Percentiles rank a stretch among this genome's conserved stretches.
Evolutionary conservation across 2,888 invertebrate genomes (phyloP).

Genomic region (Bhutanitis thaidina): DNA sequence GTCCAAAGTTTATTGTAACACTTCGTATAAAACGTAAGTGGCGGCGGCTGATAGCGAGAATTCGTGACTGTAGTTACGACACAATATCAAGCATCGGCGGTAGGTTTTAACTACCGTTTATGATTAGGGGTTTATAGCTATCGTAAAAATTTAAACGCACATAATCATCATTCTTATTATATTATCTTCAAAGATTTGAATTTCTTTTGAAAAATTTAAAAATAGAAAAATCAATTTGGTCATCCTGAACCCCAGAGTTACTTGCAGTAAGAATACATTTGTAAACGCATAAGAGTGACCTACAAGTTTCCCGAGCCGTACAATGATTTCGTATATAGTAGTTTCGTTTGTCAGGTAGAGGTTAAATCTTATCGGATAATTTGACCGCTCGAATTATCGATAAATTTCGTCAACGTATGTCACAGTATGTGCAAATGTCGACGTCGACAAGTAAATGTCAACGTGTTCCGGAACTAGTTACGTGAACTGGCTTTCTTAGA

Average conservation of each 20-base stretch:
- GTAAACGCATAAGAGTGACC: too few species aligned
- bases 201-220: too few species aligned
- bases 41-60: slow-evolving; percentile 3
- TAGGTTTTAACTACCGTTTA: slow-evolving; percentile 6
- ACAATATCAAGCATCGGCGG: not conserved
- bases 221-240: too few species aligned
- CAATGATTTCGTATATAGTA: too few species aligned
- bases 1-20: slow-evolving; percentile 17
- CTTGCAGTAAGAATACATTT: too few species aligned
- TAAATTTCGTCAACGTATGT: slow-evolving; percentile 34
- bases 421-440: slow-evolving; percentile 38
- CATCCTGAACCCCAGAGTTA: too few species aligned
- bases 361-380: slow-evolving; percentile 3
- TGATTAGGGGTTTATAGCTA: not conserved
- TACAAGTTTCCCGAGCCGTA: too few species aligned
- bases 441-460: slow-evolving; percentile 43
- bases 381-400: slow-evolving; percentile 27
- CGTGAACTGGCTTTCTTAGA: slow-evolving; percentile 23
- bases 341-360: not conserved
- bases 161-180: too few species aligned
- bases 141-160: too few species aligned
- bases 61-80: slow-evolving; percentile 14
- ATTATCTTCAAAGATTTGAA: too few species aligned
- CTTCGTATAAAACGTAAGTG: slow-evolving; percentile 12
- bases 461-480: slow-evolving; percentile 31